These are phyloP conservation scores for Abscondita cerata DNA, from an alignment of 2,888 invertebrate species.

Conservation along the genomic window DNA sequence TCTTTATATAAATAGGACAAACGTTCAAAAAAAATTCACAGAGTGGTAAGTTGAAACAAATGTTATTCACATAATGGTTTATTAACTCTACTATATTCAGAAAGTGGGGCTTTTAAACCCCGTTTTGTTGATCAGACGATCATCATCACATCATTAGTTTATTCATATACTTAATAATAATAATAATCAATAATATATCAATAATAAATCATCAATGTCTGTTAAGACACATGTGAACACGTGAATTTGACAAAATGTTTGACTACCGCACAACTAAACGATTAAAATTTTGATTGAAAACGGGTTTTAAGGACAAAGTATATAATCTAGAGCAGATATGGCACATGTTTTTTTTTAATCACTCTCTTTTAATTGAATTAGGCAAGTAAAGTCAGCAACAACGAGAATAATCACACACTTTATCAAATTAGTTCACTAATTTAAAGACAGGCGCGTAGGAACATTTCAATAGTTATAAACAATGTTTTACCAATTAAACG, in stretches of 20 bases:
- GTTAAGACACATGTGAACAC: constrained; percentile 57
- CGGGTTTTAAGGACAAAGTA: background rate
- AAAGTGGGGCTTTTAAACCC: constrained; percentile 59
- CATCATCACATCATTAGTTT: constrained; percentile 75
- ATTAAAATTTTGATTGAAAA: constrained; percentile 22
- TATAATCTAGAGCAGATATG: constrained; percentile 34
- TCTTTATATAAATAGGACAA: too few species aligned
- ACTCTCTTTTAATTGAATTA: constrained; percentile 19
- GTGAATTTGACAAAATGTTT: constrained; percentile 59
- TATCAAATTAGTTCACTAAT: constrained; percentile 57
- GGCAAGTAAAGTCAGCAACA: constrained; percentile 55
- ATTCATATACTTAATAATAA: constrained; percentile 57
- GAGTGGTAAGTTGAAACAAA: constrained; percentile 14
- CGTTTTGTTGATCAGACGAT: constrained; percentile 69
- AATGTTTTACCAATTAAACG: constrained; percentile 51
- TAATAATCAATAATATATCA: constrained; percentile 61
- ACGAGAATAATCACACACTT: constrained; percentile 55
- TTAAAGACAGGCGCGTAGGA: constrained; percentile 52
- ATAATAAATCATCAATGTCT: constrained; percentile 56
- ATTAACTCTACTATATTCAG: constrained; percentile 79
- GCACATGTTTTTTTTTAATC: constrained; percentile 39
- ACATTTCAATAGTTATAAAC: constrained; percentile 32
- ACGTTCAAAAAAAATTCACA: background rate
- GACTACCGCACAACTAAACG: constrained; percentile 49
- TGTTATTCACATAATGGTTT: constrained; percentile 71